These are phyloP conservation scores for Patagioenas fasciata DNA, from an alignment of 2,113 vertebrate genomes.

Conservation along the genomic window DNA sequence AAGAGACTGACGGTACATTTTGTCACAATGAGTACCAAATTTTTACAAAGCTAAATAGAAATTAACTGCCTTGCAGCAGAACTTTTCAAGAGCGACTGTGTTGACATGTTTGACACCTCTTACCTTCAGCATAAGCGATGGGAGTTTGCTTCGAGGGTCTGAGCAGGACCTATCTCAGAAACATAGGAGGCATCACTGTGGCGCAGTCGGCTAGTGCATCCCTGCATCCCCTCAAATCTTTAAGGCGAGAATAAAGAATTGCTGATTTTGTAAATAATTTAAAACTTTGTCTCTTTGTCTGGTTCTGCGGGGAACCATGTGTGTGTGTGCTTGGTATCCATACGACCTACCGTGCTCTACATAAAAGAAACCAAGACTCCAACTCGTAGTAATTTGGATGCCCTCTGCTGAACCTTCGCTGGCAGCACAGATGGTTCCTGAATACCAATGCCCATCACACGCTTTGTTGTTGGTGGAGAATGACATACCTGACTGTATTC, in stretches of 20 bases:
- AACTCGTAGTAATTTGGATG: not conserved
- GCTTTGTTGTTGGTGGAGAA: not conserved
- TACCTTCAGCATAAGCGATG: not conserved
- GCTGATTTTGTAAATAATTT: conserved; percentile 33
- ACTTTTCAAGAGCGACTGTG: rapidly evolving
- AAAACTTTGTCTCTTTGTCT: not conserved
- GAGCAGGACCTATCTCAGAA: not conserved
- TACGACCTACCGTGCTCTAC: not conserved
- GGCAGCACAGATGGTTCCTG: not conserved
- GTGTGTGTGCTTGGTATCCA: not conserved
- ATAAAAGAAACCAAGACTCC: not conserved
- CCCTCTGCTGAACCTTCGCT: not conserved
- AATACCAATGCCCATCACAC: not conserved
- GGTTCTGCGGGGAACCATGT: not conserved
- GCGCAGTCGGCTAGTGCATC: not conserved
- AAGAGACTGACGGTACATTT: not conserved
- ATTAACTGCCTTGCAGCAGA: not conserved
- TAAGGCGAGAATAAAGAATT: not conserved
- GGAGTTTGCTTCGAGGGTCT: not conserved
- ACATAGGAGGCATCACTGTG: not conserved
- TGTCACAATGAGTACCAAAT: not conserved
- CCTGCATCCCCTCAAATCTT: not conserved
- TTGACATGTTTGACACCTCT: not conserved
- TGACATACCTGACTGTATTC: not conserved
- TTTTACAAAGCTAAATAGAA: not conserved